These are phyloP conservation scores for Coelopa pilipes DNA, from an alignment of 2,888 invertebrate genomes.

Conservation along the genomic window DNA sequence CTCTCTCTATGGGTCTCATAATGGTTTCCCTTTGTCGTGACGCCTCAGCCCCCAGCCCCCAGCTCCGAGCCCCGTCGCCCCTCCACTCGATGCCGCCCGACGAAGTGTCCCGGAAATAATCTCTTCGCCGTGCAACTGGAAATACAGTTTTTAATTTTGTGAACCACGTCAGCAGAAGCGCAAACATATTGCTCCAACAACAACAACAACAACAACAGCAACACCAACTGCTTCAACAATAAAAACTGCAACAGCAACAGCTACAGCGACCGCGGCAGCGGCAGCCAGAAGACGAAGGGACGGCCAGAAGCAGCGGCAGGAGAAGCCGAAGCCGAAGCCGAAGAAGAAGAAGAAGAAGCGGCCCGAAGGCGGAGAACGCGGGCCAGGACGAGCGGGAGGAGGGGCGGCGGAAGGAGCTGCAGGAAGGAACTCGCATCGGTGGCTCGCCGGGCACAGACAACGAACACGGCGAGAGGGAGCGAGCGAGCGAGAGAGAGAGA, in stretches of 20 bases:
- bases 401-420: background rate
- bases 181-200: constrained; percentile 6
- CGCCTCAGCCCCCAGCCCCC: background rate
- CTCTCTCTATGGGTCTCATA: background rate
- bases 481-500: background rate
- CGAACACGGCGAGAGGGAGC: constrained; percentile 19
- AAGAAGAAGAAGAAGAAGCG: constrained; percentile 33
- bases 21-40: background rate
- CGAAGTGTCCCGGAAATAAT: background rate
- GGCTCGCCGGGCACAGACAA: constrained; percentile 2
- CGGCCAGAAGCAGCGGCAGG: no score
- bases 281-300: constrained; percentile 13
- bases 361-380: constrained; percentile 24
- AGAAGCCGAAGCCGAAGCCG: constrained; percentile 2
- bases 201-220: constrained; percentile 18
- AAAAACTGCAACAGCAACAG: no score
- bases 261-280: constrained; percentile 4
- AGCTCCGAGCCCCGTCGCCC: background rate
- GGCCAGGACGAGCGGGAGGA: background rate
- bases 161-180: constrained; percentile 14
- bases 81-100: no score
- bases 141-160: constrained; percentile 26
- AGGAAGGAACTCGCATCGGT: constrained; percentile 4
- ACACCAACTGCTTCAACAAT: constrained; percentile 8
- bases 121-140: background rate